These are phyloP conservation scores for Magallana nippona DNA, from an alignment of 2,888 invertebrate species.

Conservation along the genomic window DNA sequence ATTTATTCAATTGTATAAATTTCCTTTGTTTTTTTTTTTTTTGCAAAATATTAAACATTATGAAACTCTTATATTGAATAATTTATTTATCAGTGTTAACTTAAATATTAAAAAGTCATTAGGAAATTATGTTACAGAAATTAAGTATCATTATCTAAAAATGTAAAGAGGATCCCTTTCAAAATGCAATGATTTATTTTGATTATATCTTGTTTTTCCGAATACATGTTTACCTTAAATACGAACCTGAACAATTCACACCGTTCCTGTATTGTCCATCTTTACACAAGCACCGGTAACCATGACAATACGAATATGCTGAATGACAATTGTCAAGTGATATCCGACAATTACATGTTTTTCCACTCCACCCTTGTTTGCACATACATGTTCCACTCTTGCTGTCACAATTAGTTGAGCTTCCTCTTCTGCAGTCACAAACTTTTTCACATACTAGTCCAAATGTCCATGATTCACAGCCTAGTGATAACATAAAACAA, in stretches of 20 bases:
- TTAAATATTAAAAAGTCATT: too few relatives aligned
- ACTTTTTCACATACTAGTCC: constrained; percentile 1
- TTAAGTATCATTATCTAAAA: too few relatives aligned
- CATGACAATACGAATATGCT: background rate
- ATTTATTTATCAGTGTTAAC: too few relatives aligned
- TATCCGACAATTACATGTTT: background rate
- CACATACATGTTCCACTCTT: constrained; percentile 4
- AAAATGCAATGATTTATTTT: too few relatives aligned
- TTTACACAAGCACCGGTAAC: background rate
- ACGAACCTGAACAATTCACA: background rate
- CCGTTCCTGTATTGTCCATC: background rate
- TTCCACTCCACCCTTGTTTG: background rate
- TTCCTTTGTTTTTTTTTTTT: too few relatives aligned
- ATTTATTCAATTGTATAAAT: too few relatives aligned
- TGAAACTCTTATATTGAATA: too few relatives aligned
- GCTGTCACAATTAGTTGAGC: background rate
- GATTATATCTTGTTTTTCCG: too few relatives aligned
- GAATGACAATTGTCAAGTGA: background rate
- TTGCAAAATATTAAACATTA: too few relatives aligned
- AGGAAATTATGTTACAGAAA: too few relatives aligned
- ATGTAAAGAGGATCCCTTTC: too few relatives aligned
- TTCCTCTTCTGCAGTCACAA: background rate
- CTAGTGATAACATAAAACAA: background rate
- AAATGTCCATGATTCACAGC: background rate
- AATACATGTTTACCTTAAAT: background rate